phyloP scores from a whole-genome alignment of 1,140 invertebrate species.

The Anastrepha obliqua region DNA sequence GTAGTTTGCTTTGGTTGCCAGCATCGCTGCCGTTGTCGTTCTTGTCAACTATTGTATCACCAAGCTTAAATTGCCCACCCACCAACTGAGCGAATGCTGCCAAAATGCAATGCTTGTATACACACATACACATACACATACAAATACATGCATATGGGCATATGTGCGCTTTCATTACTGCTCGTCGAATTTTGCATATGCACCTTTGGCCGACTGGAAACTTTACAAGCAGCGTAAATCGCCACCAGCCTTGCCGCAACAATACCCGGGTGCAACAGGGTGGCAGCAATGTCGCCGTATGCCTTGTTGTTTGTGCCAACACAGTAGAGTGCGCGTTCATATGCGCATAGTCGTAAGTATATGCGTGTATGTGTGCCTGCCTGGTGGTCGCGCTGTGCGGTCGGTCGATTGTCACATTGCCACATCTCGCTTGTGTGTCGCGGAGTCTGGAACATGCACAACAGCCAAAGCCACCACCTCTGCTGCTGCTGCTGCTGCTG shows the following conservation, averaged over 20 bases:
- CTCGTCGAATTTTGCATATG: slow-evolving; percentile 1
- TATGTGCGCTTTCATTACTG: neutral
- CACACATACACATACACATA: too few species aligned
- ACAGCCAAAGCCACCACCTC: neutral
- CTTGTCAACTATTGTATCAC: slow-evolving; percentile 9
- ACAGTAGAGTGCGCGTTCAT: too few species aligned
- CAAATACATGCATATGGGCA: neutral
- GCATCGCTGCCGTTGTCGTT: neutral
- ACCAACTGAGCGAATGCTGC: neutral
- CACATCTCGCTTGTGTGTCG: slow-evolving; percentile 21
- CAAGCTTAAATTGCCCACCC: slow-evolving; percentile 45
- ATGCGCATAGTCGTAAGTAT: neutral
- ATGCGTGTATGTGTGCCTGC: neutral
- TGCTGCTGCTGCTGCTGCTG: neutral
- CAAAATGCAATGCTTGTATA: neutral
- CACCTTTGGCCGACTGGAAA: neutral
- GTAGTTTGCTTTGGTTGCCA: too few species aligned
- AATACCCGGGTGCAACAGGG: neutral
- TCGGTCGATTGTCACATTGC: slow-evolving; percentile 35
- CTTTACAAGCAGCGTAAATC: neutral
- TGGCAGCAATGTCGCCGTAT: neutral
- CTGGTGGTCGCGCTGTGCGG: slow-evolving; percentile 36
- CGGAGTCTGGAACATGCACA: neutral
- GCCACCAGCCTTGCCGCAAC: neutral
- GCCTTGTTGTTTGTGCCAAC: neutral